Conservation (phyloP, 2,888 invertebrate genomes). For the Acanthosepion pharaonis region DNA sequence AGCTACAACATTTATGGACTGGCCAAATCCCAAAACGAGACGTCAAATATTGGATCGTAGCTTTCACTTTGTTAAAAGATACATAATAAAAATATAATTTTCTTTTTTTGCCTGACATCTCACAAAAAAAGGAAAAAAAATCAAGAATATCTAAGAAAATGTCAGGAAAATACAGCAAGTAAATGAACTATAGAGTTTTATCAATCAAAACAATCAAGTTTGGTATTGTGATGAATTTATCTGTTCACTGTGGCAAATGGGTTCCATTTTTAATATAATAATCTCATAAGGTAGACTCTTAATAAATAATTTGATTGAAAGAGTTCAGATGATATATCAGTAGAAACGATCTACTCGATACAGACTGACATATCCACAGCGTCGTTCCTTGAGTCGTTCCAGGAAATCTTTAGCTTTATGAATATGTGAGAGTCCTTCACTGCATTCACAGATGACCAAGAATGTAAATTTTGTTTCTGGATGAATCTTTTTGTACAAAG, state of each 20-base stretch:
- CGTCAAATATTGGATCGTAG: background rate
- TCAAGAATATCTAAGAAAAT: background rate
- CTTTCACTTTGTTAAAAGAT: background rate
- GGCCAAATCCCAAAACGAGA: conserved; percentile 16
- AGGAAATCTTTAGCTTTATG: conserved; percentile 63
- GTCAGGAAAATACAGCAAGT: background rate
- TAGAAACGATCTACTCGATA: conserved; percentile 65
- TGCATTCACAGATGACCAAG: conserved; percentile 64
- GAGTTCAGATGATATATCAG: conserved; percentile 43
- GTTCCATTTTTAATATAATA: background rate
- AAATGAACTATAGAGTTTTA: background rate
- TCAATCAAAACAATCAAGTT: conserved; percentile 20
- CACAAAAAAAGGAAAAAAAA: background rate
- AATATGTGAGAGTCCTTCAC: conserved; percentile 63
- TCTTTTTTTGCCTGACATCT: background rate
- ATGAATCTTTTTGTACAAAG: conserved; percentile 62
- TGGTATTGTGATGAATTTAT: background rate
- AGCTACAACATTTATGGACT: conserved; percentile 20
- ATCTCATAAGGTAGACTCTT: conserved; percentile 47
- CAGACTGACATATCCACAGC: conserved; percentile 66
- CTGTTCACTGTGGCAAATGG: conserved; percentile 18
- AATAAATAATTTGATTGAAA: conserved; percentile 50
- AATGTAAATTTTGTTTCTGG: conserved; percentile 61
- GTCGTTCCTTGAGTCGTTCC: conserved; percentile 62
- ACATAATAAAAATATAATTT: background rate